A percentile compares a stretch with the other conserved stretches of the same genome.
Evolutionary conservation across 2,797 vertebrate species (phyloP).

Genomic region (Sarcophilus harrisii): DNA sequence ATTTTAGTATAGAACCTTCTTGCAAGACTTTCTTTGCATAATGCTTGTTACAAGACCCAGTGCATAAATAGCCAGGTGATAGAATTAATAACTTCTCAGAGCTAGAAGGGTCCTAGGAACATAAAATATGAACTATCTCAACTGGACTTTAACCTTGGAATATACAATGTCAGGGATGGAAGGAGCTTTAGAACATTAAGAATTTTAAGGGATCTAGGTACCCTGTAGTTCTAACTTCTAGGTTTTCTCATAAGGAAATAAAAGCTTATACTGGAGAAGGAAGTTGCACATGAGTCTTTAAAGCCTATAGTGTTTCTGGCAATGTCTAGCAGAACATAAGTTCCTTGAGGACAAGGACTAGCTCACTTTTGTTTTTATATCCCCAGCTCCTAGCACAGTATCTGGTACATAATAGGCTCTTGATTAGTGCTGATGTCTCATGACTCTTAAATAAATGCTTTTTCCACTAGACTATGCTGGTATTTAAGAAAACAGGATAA

Average conservation of each 20-base stretch:
- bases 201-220: background rate
- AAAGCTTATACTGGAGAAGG: background rate
- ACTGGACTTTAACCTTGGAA: background rate
- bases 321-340: background rate
- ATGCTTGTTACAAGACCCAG: background rate
- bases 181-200: background rate
- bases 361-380: background rate
- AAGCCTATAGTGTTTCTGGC: background rate
- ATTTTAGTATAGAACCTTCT: constrained; percentile 53
- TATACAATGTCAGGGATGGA: background rate
- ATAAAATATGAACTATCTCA: background rate
- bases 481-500: background rate
- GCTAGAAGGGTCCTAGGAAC: background rate
- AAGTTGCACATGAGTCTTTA: background rate
- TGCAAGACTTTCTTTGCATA: background rate
- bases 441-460: background rate
- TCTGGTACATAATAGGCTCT: background rate
- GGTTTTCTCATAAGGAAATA: background rate
- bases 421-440: background rate
- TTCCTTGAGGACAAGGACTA: background rate
- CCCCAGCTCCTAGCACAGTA: background rate
- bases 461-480: background rate
- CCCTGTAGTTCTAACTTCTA: background rate
- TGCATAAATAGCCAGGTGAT: background rate
- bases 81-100: background rate